Evolutionary conservation across 2,113 vertebrate genomes (phyloP).

Genomic region (Myiagra hebetior): DNA sequence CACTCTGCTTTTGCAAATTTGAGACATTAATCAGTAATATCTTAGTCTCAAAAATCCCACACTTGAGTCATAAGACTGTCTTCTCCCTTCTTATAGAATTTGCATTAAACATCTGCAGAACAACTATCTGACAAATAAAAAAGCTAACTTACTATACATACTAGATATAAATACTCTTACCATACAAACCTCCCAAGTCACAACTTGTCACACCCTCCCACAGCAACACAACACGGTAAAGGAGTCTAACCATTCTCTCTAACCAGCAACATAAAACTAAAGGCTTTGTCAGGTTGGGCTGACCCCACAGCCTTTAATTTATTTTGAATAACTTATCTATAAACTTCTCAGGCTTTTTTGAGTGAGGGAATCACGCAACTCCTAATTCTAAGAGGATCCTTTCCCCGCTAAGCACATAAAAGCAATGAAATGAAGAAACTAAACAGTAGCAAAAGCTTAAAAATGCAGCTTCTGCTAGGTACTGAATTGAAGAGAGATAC

Average conservation of each 20-base stretch:
- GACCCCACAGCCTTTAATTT: not conserved
- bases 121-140: not conserved
- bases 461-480: not conserved
- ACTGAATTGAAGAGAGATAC: not conserved
- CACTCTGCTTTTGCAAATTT: not conserved
- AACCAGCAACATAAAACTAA: not conserved
- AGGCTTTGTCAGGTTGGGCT: not conserved
- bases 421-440: not conserved
- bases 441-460: not conserved
- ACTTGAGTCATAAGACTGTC: not conserved
- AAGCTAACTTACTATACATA: not conserved
- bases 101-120: not conserved
- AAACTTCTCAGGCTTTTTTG: not conserved
- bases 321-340: not conserved
- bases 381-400: not conserved
- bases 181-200: not conserved
- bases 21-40: not conserved
- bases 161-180: not conserved
- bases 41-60: not conserved
- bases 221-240: not conserved
- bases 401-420: not conserved
- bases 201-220: not conserved
- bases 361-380: not conserved
- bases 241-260: not conserved
- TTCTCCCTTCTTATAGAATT: not conserved